Conservation (phyloP, 1,140 invertebrate species). For the Drosophila funebris region DNA sequence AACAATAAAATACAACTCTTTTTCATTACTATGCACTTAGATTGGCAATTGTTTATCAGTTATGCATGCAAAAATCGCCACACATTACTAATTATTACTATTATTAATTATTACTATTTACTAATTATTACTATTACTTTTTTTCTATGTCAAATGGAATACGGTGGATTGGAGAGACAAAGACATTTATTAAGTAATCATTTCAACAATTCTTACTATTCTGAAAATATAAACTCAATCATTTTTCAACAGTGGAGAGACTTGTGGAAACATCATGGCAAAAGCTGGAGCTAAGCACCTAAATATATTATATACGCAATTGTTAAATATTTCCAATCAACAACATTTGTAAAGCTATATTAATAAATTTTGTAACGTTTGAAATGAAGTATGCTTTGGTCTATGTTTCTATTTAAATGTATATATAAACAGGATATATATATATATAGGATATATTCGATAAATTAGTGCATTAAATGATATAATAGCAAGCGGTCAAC, state of each 20-base stretch:
- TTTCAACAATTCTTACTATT: neutral
- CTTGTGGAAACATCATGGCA: neutral
- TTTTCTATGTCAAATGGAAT: neutral
- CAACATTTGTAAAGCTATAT: neutral
- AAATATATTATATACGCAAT: neutral
- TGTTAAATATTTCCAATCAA: neutral
- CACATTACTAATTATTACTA: neutral
- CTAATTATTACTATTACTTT: neutral
- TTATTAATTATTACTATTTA: neutral
- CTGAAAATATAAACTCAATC: neutral
- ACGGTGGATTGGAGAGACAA: slow-evolving; percentile 11
- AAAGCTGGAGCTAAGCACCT: neutral
- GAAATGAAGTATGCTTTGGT: neutral
- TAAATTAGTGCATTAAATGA: too few species aligned
- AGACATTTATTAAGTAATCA: neutral
- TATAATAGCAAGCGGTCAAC: too few species aligned
- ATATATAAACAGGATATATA: too few species aligned
- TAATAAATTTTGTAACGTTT: slow-evolving; percentile 37
- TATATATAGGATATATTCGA: too few species aligned
- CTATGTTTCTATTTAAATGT: neutral
- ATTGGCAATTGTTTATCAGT: slow-evolving; percentile 5
- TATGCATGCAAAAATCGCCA: slow-evolving; percentile 24
- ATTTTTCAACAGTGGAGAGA: neutral
- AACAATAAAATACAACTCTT: slow-evolving; percentile 11
- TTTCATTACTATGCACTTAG: slow-evolving; percentile 34